Percentiles rank a stretch among this genome's conserved stretches.
Evolutionary conservation across 1,140 invertebrate species (phyloP).

Genomic region (Drosophila setifemur): DNA sequence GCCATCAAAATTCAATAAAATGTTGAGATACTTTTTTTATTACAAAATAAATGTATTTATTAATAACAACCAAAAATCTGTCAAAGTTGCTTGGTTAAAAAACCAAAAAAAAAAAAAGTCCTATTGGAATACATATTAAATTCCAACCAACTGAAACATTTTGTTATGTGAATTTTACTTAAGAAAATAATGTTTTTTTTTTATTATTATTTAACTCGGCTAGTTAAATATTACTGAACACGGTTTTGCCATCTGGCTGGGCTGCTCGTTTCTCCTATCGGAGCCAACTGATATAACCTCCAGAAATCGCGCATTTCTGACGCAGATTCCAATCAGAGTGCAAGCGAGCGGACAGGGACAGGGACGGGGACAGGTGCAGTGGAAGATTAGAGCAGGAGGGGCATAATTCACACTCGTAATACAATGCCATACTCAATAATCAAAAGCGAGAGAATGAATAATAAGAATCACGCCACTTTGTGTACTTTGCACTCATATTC

Average conservation of each 20-base stretch:
- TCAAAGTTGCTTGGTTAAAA: too few species aligned
- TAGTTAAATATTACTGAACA: too few species aligned
- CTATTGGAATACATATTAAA: too few species aligned
- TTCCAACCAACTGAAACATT: too few species aligned
- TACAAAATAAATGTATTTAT: not conserved
- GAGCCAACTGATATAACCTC: conserved; percentile 4
- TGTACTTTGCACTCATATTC: conserved; percentile 52
- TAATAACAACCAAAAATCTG: too few species aligned
- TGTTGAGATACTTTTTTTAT: too few species aligned
- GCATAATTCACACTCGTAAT: conserved; percentile 20
- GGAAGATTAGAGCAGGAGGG: not conserved
- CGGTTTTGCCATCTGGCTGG: too few species aligned
- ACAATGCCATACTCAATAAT: conserved; percentile 43
- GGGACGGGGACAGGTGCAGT: not conserved
- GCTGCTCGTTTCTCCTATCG: not conserved
- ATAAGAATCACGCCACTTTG: conserved; percentile 77
- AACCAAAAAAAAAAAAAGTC: too few species aligned
- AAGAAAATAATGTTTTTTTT: too few species aligned
- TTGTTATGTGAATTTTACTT: too few species aligned
- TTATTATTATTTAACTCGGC: too few species aligned
- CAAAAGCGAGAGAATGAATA: conserved; percentile 42
- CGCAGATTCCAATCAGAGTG: conserved; percentile 5
- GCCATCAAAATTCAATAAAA: not conserved
- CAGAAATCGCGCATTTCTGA: not conserved
- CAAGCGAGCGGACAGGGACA: conserved; percentile 4